Evolutionary conservation across 2,113 vertebrate genomes (phyloP).

Genomic region (Carettochelys insculpta): DNA sequence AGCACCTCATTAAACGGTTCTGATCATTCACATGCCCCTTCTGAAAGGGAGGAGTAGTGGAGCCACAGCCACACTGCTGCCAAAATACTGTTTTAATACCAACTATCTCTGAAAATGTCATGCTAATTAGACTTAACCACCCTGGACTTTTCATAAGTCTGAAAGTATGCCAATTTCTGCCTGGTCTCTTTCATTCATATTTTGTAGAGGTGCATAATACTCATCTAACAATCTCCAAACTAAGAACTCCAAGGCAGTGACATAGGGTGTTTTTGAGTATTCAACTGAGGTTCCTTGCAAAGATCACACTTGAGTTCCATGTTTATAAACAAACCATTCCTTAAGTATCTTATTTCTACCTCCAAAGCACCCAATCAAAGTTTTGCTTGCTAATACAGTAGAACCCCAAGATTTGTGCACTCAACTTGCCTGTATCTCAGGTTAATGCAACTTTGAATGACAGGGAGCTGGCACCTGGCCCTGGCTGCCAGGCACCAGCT

Average conservation of each 20-base stretch:
- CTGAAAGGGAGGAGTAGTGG: no score
- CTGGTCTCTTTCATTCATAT: neutral
- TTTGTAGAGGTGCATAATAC: neutral
- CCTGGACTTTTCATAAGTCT: neutral
- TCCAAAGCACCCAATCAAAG: neutral
- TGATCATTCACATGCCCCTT: no score
- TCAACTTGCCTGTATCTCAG: no score
- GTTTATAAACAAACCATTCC: neutral
- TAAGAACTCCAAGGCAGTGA: neutral
- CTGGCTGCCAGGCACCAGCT: no score
- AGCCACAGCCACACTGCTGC: no score
- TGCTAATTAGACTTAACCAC: neutral
- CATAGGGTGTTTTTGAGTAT: neutral
- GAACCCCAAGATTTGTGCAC: no score
- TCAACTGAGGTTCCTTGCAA: neutral
- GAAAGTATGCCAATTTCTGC: neutral
- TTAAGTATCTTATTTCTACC: neutral
- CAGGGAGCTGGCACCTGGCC: no score
- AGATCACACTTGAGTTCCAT: neutral
- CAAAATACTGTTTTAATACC: neutral
- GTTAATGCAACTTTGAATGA: no score
- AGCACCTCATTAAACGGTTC: no score
- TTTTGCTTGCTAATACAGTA: neutral
- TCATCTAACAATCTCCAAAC: neutral
- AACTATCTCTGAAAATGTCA: neutral